Percentiles rank a stretch among this genome's conserved stretches.
Conservation (phyloP, 1,140 invertebrate genomes). For the Leptopilina clavipes region DNA sequence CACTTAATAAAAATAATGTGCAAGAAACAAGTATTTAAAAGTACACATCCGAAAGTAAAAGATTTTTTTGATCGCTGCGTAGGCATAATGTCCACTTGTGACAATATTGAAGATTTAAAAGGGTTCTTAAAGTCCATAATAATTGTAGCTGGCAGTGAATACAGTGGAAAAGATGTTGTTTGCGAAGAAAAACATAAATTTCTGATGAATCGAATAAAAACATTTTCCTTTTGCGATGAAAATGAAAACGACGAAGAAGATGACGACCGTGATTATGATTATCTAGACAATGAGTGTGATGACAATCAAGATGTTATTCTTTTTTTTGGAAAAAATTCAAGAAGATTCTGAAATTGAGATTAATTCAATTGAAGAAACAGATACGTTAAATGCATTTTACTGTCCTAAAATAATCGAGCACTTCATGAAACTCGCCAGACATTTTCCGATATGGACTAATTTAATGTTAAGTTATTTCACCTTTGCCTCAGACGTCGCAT, state of each 20-base stretch:
- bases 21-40: constrained; percentile 44
- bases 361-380: neutral
- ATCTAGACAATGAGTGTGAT: no score
- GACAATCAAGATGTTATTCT: no score
- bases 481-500: constrained; percentile 2
- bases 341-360: neutral
- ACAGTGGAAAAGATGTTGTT: no score
- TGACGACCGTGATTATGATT: no score
- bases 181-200: no score
- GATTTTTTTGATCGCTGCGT: constrained; percentile 50
- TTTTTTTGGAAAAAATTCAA: neutral
- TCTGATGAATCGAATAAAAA: no score
- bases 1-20: constrained; percentile 49
- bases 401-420: neutral
- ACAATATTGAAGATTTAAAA: neutral
- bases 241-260: no score
- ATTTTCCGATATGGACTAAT: constrained; percentile 37
- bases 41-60: constrained; percentile 34
- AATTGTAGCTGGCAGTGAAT: no score
- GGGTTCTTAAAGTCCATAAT: no score
- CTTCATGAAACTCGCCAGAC: constrained; percentile 30
- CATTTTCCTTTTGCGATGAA: no score
- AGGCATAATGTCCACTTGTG: no score
- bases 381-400: constrained; percentile 12
- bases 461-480: constrained; percentile 10